phyloP scores from a whole-genome alignment of 2,888 invertebrate genomes.

The Pterostichus niger region DNA sequence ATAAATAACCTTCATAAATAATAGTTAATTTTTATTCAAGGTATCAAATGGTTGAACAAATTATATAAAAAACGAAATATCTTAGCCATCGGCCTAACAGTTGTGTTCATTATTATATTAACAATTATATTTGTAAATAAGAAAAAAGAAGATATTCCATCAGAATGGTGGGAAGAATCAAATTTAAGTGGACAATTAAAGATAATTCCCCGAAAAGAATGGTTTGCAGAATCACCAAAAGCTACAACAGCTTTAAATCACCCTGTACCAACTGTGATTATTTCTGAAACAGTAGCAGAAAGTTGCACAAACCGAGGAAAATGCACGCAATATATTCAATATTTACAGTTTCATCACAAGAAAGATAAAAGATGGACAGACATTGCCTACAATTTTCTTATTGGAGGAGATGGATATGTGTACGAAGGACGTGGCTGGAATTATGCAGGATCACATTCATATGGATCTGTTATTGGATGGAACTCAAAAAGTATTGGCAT shows the following conservation, averaged over 20 bases:
- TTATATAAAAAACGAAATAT: constrained; percentile 67
- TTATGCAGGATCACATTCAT: constrained; percentile 85
- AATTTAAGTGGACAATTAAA: constrained; percentile 75
- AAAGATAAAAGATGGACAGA: constrained; percentile 83
- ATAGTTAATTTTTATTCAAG: constrained; percentile 67
- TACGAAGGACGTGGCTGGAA: constrained; percentile 90
- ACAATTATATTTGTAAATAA: constrained; percentile 67
- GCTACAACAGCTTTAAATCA: constrained; percentile 76
- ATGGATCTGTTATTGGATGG: constrained; percentile 76
- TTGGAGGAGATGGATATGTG: constrained; percentile 88
- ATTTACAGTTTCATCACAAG: constrained; percentile 85
- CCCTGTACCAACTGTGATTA: constrained; percentile 80
- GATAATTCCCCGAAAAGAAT: constrained; percentile 80
- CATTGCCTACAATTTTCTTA: constrained; percentile 88
- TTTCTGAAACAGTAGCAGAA: constrained; percentile 84
- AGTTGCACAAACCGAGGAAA: constrained; percentile 80
- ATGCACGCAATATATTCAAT: constrained; percentile 81
- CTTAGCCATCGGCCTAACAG: constrained; percentile 28
- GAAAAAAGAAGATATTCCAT: constrained; percentile 59
- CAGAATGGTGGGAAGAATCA: constrained; percentile 67
- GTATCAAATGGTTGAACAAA: constrained; percentile 68
- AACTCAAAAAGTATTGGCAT: constrained; percentile 85
- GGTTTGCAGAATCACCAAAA: constrained; percentile 82
- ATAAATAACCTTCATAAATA: not conserved
- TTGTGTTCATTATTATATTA: constrained; percentile 67